These are phyloP conservation scores for Chamaea fasciata DNA, from an alignment of 2,113 vertebrate species.

Conservation along the genomic window DNA sequence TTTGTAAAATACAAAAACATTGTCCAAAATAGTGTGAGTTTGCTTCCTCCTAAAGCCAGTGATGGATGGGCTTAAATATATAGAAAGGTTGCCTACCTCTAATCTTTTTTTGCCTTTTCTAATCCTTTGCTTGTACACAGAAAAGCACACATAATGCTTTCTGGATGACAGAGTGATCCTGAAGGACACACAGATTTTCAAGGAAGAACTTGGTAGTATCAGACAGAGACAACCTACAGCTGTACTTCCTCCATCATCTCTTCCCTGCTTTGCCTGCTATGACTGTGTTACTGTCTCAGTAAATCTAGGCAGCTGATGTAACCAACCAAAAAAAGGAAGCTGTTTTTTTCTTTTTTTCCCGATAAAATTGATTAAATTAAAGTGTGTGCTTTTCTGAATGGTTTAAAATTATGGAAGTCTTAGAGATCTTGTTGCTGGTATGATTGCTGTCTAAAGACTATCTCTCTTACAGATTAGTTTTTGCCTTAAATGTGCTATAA, in stretches of 20 bases:
- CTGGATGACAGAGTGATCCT: not conserved
- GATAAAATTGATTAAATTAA: not conserved
- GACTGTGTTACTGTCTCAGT: not conserved
- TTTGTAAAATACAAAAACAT: not conserved
- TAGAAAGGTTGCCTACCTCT: not conserved
- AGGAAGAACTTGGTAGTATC: not conserved
- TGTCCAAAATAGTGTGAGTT: not conserved
- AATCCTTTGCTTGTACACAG: not conserved
- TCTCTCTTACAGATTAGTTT: not conserved
- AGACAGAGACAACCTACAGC: not conserved
- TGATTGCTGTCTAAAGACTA: not conserved
- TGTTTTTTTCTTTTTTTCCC: not conserved
- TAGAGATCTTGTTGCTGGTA: not conserved
- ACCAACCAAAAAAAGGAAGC: not conserved
- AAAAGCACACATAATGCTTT: not conserved
- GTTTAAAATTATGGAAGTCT: not conserved
- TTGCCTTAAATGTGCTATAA: not conserved
- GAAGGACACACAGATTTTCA: not conserved
- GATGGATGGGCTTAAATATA: not conserved
- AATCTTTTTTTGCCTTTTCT: not conserved
- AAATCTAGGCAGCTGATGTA: not conserved
- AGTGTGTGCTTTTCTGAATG: not conserved
- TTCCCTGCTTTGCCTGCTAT: not conserved
- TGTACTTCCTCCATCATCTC: not conserved
- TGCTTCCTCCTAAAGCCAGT: not conserved